Conservation (phyloP, 2,113 vertebrate species). For the Osmerus mordax region DNA sequence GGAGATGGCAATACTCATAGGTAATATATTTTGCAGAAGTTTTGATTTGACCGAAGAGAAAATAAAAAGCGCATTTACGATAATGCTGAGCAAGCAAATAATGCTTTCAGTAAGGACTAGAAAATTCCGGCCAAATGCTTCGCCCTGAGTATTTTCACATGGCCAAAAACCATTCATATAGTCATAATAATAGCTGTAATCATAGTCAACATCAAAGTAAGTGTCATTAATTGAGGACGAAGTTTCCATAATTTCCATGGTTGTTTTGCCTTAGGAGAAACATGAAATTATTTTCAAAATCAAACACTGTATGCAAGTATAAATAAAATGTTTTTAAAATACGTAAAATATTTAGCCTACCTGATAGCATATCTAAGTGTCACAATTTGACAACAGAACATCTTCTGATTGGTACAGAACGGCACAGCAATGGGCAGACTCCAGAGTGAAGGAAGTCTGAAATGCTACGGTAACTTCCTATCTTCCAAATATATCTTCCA, state of each 20-base stretch:
- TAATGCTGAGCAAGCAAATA: slow-evolving; percentile 60
- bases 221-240: background rate
- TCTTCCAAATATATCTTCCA: too few species aligned
- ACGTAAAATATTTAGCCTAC: too few species aligned
- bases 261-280: background rate
- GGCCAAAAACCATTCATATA: slow-evolving; percentile 27
- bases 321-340: too few species aligned
- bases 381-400: too few species aligned
- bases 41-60: slow-evolving; percentile 43
- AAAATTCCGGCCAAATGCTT: slow-evolving; percentile 62
- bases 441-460: too few species aligned
- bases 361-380: too few species aligned
- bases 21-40: slow-evolving; percentile 53
- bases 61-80: slow-evolving; percentile 60
- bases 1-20: slow-evolving; percentile 71
- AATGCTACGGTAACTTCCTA: too few species aligned
- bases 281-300: background rate
- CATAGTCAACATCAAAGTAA: background rate
- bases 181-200: slow-evolving; percentile 41
- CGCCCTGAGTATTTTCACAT: slow-evolving; percentile 68
- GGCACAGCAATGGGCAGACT: too few species aligned
- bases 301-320: too few species aligned
- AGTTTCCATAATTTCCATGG: background rate
- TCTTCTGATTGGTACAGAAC: too few species aligned
- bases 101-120: slow-evolving; percentile 64